These are phyloP conservation scores for Rynchops niger DNA, from an alignment of 2,113 vertebrate genomes.

Conservation along the genomic window DNA sequence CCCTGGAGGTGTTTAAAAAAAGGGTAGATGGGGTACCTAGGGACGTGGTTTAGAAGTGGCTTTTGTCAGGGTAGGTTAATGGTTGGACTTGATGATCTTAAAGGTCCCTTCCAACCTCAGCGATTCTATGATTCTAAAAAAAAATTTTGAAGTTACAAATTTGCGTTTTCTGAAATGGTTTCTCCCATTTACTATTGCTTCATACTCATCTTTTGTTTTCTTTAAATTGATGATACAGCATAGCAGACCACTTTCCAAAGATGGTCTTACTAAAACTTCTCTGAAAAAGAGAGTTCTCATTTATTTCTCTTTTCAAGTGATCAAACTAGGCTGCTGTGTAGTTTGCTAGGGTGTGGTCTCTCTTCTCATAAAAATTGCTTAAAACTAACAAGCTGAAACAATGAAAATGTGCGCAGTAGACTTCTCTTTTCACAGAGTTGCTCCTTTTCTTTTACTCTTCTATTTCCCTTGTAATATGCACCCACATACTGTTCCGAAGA, in stretches of 20 bases:
- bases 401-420: neutral
- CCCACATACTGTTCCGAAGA: neutral
- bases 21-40: no score
- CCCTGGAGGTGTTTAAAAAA: no score
- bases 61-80: no score
- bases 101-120: no score
- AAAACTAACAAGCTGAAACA: neutral
- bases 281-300: neutral
- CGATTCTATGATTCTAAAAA: no score
- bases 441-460: neutral
- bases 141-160: neutral
- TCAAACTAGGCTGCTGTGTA: neutral
- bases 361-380: neutral
- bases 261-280: neutral
- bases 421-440: neutral
- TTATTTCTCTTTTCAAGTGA: neutral
- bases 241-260: neutral
- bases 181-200: neutral
- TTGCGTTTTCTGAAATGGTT: neutral
- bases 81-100: no score
- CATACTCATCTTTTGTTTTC: neutral
- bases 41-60: no score
- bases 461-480: neutral
- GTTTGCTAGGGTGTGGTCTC: neutral
- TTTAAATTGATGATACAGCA: neutral